Evolutionary conservation across 2,888 invertebrate species (phyloP), one percentile per base, ranked within the genome.

Genomic region (Tiliacea citrago): DNA sequence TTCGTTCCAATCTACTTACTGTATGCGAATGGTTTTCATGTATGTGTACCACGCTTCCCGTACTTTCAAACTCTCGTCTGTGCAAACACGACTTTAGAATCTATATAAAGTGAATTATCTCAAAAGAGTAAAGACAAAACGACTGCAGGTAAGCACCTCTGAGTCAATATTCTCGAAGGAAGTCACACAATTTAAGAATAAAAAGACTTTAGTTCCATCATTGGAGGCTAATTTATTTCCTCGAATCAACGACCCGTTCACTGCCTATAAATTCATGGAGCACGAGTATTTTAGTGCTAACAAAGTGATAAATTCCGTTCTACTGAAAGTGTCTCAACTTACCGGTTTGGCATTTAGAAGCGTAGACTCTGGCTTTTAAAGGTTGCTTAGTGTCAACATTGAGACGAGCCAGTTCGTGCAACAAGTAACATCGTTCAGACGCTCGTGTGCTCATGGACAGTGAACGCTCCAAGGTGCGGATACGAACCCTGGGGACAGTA

Each of bases 301-400:
- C 70, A 73, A 70, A 70, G 73, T 76, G 68, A 84, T 84, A 70
- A 81, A 84, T 70, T 73, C 45, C 4, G 45, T 73, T 81, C 29
- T 55, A 76, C 77, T 58, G 58, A 76, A 81, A 76, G 68, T 81
- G 76, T 68, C 68, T 53, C 45, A 57, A 61, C 81, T 84, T 88
- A 96, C 96, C 96, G 70, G 92, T 84, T 88, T 95, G 95, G 78
- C 96, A 96, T 87, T 95, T 96, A 47, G 90, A 85, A 61, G 95
- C 94, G 79, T 89, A 95, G 83, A 91, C 94, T 67, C 93, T 90
- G 0, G 95, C 95, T 82, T 92, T 91, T 60, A 93, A 90, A 4
- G 92, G 88, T 77, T 95, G 93, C 77, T 93, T 95, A 10, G 91
- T 93, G 72, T 96, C 96, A 21, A 92, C 90, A 67, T 94, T 91